A percentile compares a stretch with the other conserved stretches of the same genome.
Evolutionary conservation across 2,797 vertebrate genomes (phyloP).

Genomic region (Tarsius wallacei): DNA sequence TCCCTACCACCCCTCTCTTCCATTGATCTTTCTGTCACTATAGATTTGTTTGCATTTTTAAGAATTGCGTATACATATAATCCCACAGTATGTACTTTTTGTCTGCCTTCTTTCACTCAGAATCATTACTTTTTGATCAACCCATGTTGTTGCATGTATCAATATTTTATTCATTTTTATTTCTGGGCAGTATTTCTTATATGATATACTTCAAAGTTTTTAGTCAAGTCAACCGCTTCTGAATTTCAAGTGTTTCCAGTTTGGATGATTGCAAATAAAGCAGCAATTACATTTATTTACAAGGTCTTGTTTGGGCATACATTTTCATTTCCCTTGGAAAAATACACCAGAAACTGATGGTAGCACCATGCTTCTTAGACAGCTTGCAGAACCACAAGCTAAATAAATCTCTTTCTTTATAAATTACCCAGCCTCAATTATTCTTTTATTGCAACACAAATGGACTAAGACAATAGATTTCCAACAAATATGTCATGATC

Average conservation of each 20-base stretch:
- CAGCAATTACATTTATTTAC: background rate
- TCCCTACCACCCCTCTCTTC: background rate
- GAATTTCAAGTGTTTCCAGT: background rate
- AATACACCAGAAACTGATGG: background rate
- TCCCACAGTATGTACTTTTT: background rate
- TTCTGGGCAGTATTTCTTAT: background rate
- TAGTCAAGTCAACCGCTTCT: background rate
- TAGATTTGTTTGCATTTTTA: background rate
- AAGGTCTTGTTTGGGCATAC: background rate
- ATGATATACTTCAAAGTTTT: background rate
- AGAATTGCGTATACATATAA: background rate
- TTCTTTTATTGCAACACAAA: background rate
- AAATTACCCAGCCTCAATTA: background rate
- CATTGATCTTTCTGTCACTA: background rate
- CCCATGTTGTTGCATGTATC: background rate
- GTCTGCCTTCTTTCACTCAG: background rate
- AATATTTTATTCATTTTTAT: constrained; percentile 33
- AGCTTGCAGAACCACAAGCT: background rate
- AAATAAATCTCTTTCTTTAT: background rate
- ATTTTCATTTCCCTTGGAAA: background rate
- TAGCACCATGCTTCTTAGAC: background rate
- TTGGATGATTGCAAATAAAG: constrained; percentile 14
- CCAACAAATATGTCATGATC: background rate
- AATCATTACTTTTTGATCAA: background rate
- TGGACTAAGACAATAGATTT: background rate